These are phyloP conservation scores for Madoqua kirkii DNA, from an alignment of 2,113 vertebrate genomes.

Conservation along the genomic window DNA sequence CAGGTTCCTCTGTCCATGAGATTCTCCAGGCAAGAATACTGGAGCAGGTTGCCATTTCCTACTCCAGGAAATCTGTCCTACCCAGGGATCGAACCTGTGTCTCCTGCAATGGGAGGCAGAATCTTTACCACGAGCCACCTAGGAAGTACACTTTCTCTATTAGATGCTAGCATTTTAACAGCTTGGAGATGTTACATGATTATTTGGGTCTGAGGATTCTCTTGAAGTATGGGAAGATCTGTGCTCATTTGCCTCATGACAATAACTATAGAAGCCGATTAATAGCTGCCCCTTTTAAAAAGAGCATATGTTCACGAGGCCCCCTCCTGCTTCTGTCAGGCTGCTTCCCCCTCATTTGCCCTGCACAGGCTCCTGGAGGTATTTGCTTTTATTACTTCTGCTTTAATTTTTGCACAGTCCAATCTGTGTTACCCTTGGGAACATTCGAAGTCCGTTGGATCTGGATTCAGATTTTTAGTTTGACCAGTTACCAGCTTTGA, in stretches of 20 bases:
- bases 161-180: background rate
- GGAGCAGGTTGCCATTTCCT: background rate
- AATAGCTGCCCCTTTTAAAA: background rate
- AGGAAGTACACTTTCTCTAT: background rate
- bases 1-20: background rate
- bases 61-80: background rate
- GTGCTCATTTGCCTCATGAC: background rate
- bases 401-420: background rate
- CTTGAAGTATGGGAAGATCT: background rate
- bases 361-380: background rate
- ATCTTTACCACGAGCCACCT: background rate
- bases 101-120: background rate
- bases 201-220: background rate
- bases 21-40: background rate
- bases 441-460: background rate
- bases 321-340: background rate
- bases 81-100: background rate
- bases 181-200: background rate
- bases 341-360: background rate
- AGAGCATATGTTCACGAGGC: background rate
- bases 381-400: background rate
- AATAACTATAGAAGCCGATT: background rate
- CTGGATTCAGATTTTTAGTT: background rate
- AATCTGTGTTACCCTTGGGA: background rate
- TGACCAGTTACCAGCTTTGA: background rate